Conservation (phyloP, 1,140 invertebrate genomes). For the Calephelis nemesis region DNA sequence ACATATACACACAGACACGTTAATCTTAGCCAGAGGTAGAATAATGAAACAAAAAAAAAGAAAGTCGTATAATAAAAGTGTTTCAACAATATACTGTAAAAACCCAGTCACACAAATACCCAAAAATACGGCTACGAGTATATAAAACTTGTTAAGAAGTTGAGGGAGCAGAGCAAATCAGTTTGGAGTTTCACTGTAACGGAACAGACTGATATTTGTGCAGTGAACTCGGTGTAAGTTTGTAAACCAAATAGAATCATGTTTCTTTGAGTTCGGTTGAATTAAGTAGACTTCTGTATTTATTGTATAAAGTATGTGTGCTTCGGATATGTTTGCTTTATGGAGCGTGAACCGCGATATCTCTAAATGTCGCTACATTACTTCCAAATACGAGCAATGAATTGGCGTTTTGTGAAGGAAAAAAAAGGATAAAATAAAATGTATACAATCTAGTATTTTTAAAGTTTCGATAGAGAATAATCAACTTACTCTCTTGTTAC, state of each 20-base stretch:
- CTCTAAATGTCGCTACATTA: constrained; percentile 45
- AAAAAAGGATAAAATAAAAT: too few species aligned
- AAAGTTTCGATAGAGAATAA: too few species aligned
- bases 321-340: constrained; percentile 48
- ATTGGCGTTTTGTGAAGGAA: constrained; percentile 4
- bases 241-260: constrained; percentile 27
- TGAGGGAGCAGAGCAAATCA: too few species aligned
- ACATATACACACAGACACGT: too few species aligned
- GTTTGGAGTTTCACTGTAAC: too few species aligned
- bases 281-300: constrained; percentile 41
- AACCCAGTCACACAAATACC: too few species aligned
- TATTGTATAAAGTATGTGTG: constrained; percentile 44
- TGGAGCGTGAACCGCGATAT: constrained; percentile 55
- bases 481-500: too few species aligned
- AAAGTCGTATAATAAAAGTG: too few species aligned
- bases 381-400: constrained; percentile 24
- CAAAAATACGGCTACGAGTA: neutral
- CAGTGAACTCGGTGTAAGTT: constrained; percentile 40
- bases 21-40: too few species aligned
- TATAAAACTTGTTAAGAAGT: neutral
- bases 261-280: too few species aligned
- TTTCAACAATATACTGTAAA: too few species aligned
- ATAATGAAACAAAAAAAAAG: too few species aligned
- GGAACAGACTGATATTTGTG: constrained; percentile 35
- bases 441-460: neutral